Evolutionary conservation across 2,113 vertebrate genomes (phyloP), one percentile per base, ranked within the genome.

Genomic region (Setophaga kirtlandii): DNA sequence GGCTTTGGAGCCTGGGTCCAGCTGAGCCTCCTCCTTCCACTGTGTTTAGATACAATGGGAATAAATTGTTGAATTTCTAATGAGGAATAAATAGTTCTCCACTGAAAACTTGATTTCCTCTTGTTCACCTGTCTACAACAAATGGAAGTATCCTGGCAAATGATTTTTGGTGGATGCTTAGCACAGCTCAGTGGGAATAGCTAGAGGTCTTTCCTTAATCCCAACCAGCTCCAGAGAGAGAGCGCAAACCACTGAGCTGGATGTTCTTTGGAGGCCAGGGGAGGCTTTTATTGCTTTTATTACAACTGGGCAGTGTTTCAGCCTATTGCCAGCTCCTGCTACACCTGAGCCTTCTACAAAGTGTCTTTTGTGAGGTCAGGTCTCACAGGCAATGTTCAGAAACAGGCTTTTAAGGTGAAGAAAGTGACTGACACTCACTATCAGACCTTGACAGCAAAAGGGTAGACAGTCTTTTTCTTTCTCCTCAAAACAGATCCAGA

Each of bases 221-320:
- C 70, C 46, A 18, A 5, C 6, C 5, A 42, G 33, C 55, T 67
- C 60, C 74, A 42, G 63, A 70, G 69, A 79, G 37, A 11, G 68
- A 39, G 44, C 75, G 35, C 49, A 71, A 42, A 65, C 23, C 24
- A 12, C 19, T 9, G 27, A 46, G n/a, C 18, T 84, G 2, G 7
- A 2, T 0, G 6, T 37, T 85, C 47, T 81, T 67, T 15, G 3
- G 33, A n/a, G 9, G 59, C 16, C n/a, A 11, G 4, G 47, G 56
- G 39, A 88, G 85, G 16, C 28, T 89, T 75, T 88, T 88, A 96
- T 83, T 95, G 87, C 84, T 90, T 2, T 89, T 91, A 28, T 50
- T 84, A 59, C 46, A 73, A 31, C 3, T 17, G 42, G 74, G 31
- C 31, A 93, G 80, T 31, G 71, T 69, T 37, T 27, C 53, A 68